These are phyloP conservation scores for Tenthredo mesomela DNA, from an alignment of 2,888 invertebrate species.

Conservation along the genomic window DNA sequence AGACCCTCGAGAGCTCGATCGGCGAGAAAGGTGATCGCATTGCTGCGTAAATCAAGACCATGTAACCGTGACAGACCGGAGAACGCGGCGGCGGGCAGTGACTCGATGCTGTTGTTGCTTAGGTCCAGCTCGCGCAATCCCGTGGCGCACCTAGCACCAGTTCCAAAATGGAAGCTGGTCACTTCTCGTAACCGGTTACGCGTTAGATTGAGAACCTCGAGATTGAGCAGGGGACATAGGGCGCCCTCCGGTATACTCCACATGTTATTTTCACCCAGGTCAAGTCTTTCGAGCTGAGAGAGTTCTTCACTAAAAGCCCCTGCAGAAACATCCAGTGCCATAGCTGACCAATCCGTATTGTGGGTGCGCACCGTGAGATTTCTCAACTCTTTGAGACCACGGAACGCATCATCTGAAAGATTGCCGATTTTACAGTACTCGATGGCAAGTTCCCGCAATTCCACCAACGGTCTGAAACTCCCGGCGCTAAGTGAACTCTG, in stretches of 20 bases:
- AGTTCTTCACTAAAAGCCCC: conserved; percentile 88
- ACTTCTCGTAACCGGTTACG: conserved; percentile 89
- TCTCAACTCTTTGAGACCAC: conserved; percentile 87
- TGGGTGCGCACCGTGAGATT: conserved; percentile 91
- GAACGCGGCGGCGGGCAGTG: conserved; percentile 86
- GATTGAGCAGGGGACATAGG: conserved; percentile 86
- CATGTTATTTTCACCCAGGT: conserved; percentile 90
- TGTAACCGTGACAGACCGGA: conserved; percentile 86
- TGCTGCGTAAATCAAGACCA: conserved; percentile 88
- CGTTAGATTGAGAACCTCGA: conserved; percentile 89
- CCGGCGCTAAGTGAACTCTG: conserved; percentile 89
- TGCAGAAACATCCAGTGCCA: conserved; percentile 87
- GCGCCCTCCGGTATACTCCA: conserved; percentile 88
- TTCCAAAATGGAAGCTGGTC: conserved; percentile 85
- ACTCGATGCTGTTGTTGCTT: conserved; percentile 89
- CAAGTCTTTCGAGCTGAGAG: conserved; percentile 86
- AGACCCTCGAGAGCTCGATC: conserved; percentile 90
- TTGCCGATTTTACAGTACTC: conserved; percentile 92
- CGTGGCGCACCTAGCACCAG: conserved; percentile 85
- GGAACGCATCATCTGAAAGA: conserved; percentile 90
- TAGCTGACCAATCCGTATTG: conserved; percentile 91
- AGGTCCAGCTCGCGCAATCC: conserved; percentile 86
- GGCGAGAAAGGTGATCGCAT: conserved; percentile 87
- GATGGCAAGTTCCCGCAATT: conserved; percentile 88
- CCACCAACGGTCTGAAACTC: conserved; percentile 87